Base-by-base conservation (phyloP, 1,140 invertebrate genomes). In the Orussus abietinus region DNA sequence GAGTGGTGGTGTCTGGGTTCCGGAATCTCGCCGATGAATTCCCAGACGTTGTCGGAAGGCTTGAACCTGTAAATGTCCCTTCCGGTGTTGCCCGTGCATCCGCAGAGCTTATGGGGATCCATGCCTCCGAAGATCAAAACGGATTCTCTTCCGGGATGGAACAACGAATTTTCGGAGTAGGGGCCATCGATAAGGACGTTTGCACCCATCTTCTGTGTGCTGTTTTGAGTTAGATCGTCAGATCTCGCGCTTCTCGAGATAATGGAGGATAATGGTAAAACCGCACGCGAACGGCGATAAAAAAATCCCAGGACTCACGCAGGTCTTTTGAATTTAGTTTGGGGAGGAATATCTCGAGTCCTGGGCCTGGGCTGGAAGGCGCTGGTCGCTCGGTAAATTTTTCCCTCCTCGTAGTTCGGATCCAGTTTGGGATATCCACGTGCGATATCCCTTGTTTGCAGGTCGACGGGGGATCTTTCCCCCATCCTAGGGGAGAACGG, bases 1-100 rank as follows among this genome's bases (percentile, higher is more conserved):
- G 76, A 74, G 51, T 81, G 80, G 50, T 80, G 75, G 51, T 80
- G 77, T 34, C 80, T 59, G 1, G 79, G 77, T 45, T 78, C 75
- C 1, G 80, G 80, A 17, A 82, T 62, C 34, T 77, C 75, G 3
- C 75, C 78, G 2, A 81, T 75, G 45, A 69, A 69, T 42, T 80
- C 75, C 79, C 80, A 81, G 10, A 53, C 53, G 45, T 81, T 80
- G 4, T 62, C 62, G 3, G 74, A 65, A 3, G 77, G 74, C 49
- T 75, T 65, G 48, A 76, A 81, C 45, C 77, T 73, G 38, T 64
- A 74, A 12, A 80, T 77, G 49, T 78, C 70, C 51, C 75, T 77
- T n/a, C 77, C 75, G 3, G 72, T 75, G 33, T 80, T 80, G 5
- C 68, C 63, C 0, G 61, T 57, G 3, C 59, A 44, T 0, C 76